Evolutionary conservation across 2,797 vertebrate species (phyloP), one percentile per base, ranked within the genome.

Genomic region (Neomorphus geoffroyi): DNA sequence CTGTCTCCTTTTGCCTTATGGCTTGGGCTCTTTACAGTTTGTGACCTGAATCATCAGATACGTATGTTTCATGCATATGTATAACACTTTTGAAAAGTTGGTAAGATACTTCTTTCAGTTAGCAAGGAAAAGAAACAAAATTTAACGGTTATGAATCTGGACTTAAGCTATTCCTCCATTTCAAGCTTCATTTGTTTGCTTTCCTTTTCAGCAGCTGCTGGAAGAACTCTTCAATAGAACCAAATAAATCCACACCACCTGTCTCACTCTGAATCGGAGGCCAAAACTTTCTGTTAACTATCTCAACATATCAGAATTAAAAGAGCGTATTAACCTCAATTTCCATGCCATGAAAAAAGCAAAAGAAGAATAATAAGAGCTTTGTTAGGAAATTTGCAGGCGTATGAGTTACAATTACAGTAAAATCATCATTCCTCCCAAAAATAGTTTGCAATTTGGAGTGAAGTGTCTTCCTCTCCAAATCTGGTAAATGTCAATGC

Each of bases 191-290:
- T 69, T 88, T 93, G 62, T 87, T 95, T 73, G 62, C 74, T 91
- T 95, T 94, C 91, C 86, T 83, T 94, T 80, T 79, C 86, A 95
- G 80, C 93, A 97, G 88, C 94, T 97, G 92, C 71, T 84, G 62
- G 88, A 93, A 95, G 41, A 26, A 50, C 32, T 85, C 46, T 94
- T 93, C 78, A 84, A 5, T 73, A 77, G 88, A 94, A 92, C 24
- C 80, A 80, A 86, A 86, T 88, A 91, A 94, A 96, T 90, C 81
- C 80, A 83, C 94, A 87, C 73, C 88, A 95, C 81, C 92, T 92
- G 89, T 90, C 65, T 39, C 54, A 45, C 48, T 80, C 84, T 67
- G 70, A 80, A 90, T 12, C 87, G 50, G 33, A 66, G 30, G 53
- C 86, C 77, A 92, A 80, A 92, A 75, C 23, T 79, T 89, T 79